phyloP scores from a whole-genome alignment of 2,797 vertebrate species.

The Neomorphus geoffroyi region DNA sequence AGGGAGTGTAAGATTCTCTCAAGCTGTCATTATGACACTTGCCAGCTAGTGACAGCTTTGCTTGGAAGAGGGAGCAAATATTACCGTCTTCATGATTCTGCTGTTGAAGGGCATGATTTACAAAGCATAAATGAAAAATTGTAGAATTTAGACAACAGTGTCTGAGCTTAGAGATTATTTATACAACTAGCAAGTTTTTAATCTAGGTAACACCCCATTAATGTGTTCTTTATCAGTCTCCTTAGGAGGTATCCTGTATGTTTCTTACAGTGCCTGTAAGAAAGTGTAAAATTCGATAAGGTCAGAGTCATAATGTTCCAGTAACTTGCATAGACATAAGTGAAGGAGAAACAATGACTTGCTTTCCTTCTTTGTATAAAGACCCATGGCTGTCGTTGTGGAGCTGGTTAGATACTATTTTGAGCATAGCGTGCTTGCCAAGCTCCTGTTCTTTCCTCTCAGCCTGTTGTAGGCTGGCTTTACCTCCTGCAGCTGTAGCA shows the following conservation, averaged over 20 bases:
- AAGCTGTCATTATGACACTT: neutral
- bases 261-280: neutral
- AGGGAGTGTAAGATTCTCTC: neutral
- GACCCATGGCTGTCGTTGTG: neutral
- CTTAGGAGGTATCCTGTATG: neutral
- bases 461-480: neutral
- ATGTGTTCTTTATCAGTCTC: neutral
- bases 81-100: neutral
- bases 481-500: neutral
- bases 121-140: neutral
- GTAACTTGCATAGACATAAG: neutral
- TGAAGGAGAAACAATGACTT: neutral
- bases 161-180: neutral
- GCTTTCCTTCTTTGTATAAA: neutral
- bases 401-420: neutral
- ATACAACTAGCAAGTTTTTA: neutral
- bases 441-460: neutral
- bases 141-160: neutral
- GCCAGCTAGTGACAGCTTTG: constrained; percentile 5
- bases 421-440: neutral
- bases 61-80: neutral
- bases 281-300: neutral
- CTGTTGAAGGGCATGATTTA: neutral
- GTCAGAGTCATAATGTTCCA: neutral
- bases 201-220: neutral